These are phyloP conservation scores for Slavum lentiscoides DNA, from an alignment of 2,888 invertebrate species.

Conservation along the genomic window DNA sequence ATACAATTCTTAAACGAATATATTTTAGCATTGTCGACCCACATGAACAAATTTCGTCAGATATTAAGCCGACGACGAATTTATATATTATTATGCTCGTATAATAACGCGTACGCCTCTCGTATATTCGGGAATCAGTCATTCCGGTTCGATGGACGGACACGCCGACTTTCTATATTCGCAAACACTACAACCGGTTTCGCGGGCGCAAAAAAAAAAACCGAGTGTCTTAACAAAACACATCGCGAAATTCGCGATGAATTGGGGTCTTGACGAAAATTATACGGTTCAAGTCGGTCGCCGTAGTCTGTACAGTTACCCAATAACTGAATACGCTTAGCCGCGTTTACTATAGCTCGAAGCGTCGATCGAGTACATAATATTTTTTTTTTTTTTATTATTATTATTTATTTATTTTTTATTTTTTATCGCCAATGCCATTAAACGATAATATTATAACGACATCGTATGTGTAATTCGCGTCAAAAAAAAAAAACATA, in stretches of 20 bases:
- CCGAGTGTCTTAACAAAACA: conserved; percentile 12
- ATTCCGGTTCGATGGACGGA: conserved; percentile 46
- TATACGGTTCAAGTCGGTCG: conserved; percentile 46
- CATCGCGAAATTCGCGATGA: conserved; percentile 24
- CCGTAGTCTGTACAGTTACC: conserved; percentile 32
- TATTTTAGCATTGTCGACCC: not conserved
- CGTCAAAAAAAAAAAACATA: not conserved
- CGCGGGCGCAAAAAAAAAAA: conserved; percentile 17
- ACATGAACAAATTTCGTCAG: not conserved
- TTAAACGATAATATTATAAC: conserved; percentile 15
- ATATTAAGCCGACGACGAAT: not conserved
- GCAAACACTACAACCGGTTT: conserved; percentile 43
- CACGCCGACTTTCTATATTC: conserved; percentile 47
- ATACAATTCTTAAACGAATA: too few relatives aligned
- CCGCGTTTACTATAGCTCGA: conserved; percentile 1
- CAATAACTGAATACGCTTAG: conserved; percentile 1
- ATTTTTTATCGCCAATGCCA: conserved; percentile 39
- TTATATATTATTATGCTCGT: not conserved
- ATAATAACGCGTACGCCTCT: conserved; percentile 17
- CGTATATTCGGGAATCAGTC: conserved; percentile 24
- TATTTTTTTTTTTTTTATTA: not conserved
- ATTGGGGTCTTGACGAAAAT: conserved; percentile 47
- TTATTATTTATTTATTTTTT: conserved; percentile 19
- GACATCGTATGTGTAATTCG: not conserved
- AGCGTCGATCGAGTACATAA: conserved; percentile 20